phyloP scores from a whole-genome alignment of 2,888 invertebrate genomes.

The Melipona bicolor region DNA sequence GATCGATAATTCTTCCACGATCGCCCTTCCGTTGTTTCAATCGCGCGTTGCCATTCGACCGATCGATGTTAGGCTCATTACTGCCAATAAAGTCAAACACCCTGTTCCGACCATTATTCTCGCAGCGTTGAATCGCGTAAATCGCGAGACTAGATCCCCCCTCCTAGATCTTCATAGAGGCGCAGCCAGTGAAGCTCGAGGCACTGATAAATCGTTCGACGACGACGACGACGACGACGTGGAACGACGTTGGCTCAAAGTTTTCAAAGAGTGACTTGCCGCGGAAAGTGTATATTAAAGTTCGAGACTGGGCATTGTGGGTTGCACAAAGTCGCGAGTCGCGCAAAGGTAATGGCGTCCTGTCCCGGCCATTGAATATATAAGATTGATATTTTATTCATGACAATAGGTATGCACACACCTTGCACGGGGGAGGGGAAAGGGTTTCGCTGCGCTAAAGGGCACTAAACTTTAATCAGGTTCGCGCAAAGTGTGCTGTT shows the following conservation, averaged over 20 bases:
- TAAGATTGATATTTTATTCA: constrained; percentile 12
- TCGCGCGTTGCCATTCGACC: background rate
- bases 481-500: background rate
- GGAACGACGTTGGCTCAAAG: background rate
- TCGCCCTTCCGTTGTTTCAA: background rate
- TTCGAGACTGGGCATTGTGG: background rate
- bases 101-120: constrained; percentile 24
- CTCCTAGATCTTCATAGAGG: background rate
- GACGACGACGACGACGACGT: background rate
- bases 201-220: constrained; percentile 3
- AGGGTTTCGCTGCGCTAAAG: background rate
- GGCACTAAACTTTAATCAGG: constrained; percentile 9
- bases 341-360: background rate
- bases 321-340: background rate
- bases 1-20: constrained; percentile 8
- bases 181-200: background rate
- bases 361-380: background rate
- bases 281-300: background rate
- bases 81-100: constrained; percentile 28
- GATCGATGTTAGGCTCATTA: constrained; percentile 27
- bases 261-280: background rate
- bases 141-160: no score
- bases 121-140: no score
- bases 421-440: background rate
- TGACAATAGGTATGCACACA: background rate